Base-by-base conservation (phyloP, 2,888 invertebrate species). In the Copidosoma aretas region DNA sequence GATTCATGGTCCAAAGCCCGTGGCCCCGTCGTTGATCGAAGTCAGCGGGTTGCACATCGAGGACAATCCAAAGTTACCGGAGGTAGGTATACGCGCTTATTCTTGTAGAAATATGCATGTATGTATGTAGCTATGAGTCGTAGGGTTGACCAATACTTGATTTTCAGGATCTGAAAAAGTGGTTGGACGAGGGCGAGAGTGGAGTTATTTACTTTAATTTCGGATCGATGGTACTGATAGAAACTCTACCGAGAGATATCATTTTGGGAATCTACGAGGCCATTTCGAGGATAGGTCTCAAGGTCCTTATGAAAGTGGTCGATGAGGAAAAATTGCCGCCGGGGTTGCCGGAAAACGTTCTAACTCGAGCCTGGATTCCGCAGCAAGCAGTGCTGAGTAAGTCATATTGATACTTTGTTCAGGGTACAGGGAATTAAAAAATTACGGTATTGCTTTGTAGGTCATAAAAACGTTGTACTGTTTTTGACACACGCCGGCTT, bases 151-250 rank as follows among this genome's bases (percentile, higher is more conserved):
- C n/a, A 2, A 5, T 15, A 32, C 8, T 46, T 3, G 17, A 46
- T 63, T 52, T 66, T 41, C 32, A 83, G 82, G 78, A 78, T 5
- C 52, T 82, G 1, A 59, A 80, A 54, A 76, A 78, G 60, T 83
- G 79, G 79, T 67, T 83, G 67, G 79, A 81, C 60, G 78, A 78
- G 1, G 79, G 79, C 61, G 73, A 54, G 4, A 41, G 78, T 39
- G 83, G 83, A 0, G 78, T 79, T n/a, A 68, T 84, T 1, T 80
- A 77, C 25, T 75, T 83, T 54, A 77, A 79, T 1, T 79, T 84
- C 21, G 84, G 84, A 1, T 80, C 82, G 1, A 77, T 82, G 76
- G 66, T 82, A 8, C 75, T 76, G 19, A 73, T 81, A 54, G 82
- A 82, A 71, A 73, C 78, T 0, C 79, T 80, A 32, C 75, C 80